Evolutionary conservation across 2,797 vertebrate species (phyloP).

Genomic region (Adrianichthys oophorus): DNA sequence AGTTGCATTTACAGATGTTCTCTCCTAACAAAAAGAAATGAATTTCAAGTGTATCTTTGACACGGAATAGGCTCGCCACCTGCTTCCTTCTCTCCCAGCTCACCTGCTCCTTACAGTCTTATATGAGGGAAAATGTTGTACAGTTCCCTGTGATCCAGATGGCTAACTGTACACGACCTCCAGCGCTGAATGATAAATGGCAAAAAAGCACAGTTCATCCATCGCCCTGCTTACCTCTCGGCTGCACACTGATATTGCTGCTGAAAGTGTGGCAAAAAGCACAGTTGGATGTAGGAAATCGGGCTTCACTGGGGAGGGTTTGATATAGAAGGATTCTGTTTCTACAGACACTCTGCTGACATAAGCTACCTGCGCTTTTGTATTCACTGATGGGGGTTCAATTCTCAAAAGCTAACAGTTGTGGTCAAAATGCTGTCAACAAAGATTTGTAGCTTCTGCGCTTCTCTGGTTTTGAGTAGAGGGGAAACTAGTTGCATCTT

Average conservation of each 20-base stretch:
- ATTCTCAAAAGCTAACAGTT: slow-evolving; percentile 40
- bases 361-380: slow-evolving; percentile 48
- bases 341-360: slow-evolving; percentile 40
- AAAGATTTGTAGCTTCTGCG: slow-evolving; percentile 33
- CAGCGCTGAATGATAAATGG: slow-evolving; percentile 82
- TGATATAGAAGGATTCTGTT: slow-evolving; percentile 51
- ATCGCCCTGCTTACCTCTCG: slow-evolving; percentile 70
- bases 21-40: background rate
- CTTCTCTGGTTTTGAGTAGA: slow-evolving; percentile 22
- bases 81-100: slow-evolving; percentile 41
- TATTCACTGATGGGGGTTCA: slow-evolving; percentile 43
- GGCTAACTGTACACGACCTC: slow-evolving; percentile 82
- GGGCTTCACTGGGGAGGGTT: slow-evolving; percentile 52
- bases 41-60: slow-evolving; percentile 11
- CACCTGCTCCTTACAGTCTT: slow-evolving; percentile 65
- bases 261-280: slow-evolving; percentile 66
- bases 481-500: slow-evolving; percentile 28
- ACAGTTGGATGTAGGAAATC: slow-evolving; percentile 58
- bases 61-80: slow-evolving; percentile 11
- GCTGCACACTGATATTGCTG: slow-evolving; percentile 67
- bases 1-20: slow-evolving; percentile 8
- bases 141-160: slow-evolving; percentile 78
- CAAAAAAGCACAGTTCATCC: slow-evolving; percentile 77
- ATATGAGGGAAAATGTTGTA: slow-evolving; percentile 77
- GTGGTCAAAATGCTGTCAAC: slow-evolving; percentile 38